Evolutionary conservation across 35 echinoderm and acorn worm species (phyloP), one percentile per base, ranked within the genome.

Genomic region (Eucidaris tribuloides): DNA sequence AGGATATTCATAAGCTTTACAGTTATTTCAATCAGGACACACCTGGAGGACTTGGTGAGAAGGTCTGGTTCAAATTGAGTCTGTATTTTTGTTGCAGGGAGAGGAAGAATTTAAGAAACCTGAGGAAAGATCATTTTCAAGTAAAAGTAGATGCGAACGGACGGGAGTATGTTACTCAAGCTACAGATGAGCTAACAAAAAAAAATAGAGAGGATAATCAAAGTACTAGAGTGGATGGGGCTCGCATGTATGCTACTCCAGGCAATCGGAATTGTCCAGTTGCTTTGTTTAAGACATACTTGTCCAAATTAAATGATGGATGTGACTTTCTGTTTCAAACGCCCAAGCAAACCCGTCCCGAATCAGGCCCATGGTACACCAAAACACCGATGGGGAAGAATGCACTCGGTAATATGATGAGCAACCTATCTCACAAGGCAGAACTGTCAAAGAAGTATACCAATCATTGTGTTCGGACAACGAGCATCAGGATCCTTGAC

Each of bases 341-440:
- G 83, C 24, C 82, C 89, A 57, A 86, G 56, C 46, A 33, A 45
- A 64, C 17, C 7, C 19, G 60, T 63, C 60, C 60, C 28, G 25
- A 23, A 4, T 39, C 66, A 43, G 66, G 64, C 70, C 20, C 56
- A 59, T 86, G 82, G 60, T 86, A 86, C 40, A 55, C 42, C 49
- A 86, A 82, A 46, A 59, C 25, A 29, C 77, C 83, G 2, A n/a
- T 92, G 18, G 89, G 83, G 4, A 59, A 66, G 22, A 86, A 92
- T 50, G 82, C 82, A 39, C 83, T 92, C 15, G 83, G 59, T 24
- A 74, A 72, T 30, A 92, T 81, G 83, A 92, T 92, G 83, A 45
- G 70, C 20, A 86, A 24, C n/a, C 39, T 92, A 46, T 81, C 77
- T 31, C 61, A 80, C 30, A 72, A 70, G 45, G 89, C 83, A 64